These are phyloP conservation scores for Eupelmus urozonus DNA, from an alignment of 2,888 invertebrate species.

Conservation along the genomic window DNA sequence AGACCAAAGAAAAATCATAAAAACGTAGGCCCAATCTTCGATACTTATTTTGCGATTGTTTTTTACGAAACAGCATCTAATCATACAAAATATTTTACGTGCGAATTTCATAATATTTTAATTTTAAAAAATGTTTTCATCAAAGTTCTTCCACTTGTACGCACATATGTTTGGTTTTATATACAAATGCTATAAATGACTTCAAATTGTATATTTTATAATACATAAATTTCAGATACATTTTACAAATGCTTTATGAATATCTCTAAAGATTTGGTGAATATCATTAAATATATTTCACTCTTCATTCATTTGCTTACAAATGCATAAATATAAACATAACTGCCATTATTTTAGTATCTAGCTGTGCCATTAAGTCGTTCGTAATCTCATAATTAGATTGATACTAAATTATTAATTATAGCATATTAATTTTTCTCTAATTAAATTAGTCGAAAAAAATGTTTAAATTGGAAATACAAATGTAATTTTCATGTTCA, in stretches of 20 bases:
- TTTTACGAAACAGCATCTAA: slow-evolving; percentile 4
- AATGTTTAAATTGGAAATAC: slow-evolving; percentile 30
- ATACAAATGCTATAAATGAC: slow-evolving; percentile 19
- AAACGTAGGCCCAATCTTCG: slow-evolving; percentile 56
- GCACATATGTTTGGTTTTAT: slow-evolving; percentile 53
- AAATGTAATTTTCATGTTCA: slow-evolving; percentile 38
- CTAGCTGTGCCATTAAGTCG: slow-evolving; percentile 48
- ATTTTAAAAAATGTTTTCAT: slow-evolving; percentile 49
- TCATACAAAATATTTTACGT: slow-evolving; percentile 29
- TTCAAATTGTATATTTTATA: slow-evolving; percentile 36
- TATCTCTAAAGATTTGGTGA: too few relatives aligned
- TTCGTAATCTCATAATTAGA: slow-evolving; percentile 34
- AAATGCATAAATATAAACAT: slow-evolving; percentile 15
- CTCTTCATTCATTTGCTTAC: slow-evolving; percentile 17
- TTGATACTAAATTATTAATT: slow-evolving; percentile 33
- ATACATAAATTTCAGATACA: slow-evolving; percentile 9
- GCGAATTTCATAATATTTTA: slow-evolving; percentile 33
- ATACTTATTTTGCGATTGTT: slow-evolving; percentile 53
- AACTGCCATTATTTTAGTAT: slow-evolving; percentile 47
- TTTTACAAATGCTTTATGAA: too few relatives aligned
- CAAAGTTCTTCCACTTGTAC: slow-evolving; percentile 59
- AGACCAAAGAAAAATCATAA: slow-evolving; percentile 63
- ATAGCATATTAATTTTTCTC: slow-evolving; percentile 19
- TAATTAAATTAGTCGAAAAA: slow-evolving; percentile 36
- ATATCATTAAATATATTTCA: slow-evolving; percentile 18